Percentiles rank a stretch among this genome's conserved stretches.
phyloP scores from a whole-genome alignment of 2,113 vertebrate genomes.

The Otocyon megalotis region DNA sequence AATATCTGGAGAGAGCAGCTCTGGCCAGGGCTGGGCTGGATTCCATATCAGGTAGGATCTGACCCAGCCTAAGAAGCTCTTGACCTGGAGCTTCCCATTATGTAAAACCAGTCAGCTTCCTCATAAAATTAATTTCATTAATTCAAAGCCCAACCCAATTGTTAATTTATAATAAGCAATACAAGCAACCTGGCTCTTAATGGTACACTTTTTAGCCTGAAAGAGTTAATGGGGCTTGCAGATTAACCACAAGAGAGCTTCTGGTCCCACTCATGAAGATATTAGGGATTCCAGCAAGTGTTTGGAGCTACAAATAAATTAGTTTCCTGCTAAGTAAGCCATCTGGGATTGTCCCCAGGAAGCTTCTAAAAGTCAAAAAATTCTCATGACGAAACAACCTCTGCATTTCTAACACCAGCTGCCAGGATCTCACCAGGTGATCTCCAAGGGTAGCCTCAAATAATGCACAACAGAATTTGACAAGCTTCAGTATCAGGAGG shows the following conservation, averaged over 20 bases:
- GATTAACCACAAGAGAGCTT: slow-evolving; percentile 17
- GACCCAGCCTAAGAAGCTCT: background rate
- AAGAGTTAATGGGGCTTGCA: slow-evolving; percentile 39
- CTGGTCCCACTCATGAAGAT: background rate
- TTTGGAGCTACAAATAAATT: slow-evolving; percentile 56
- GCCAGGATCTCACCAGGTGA: background rate
- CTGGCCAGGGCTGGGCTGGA: background rate
- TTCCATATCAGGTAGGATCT: background rate
- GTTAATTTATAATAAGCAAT: slow-evolving; percentile 40
- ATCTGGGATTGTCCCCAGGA: slow-evolving; percentile 69
- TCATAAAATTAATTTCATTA: background rate
- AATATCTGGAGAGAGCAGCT: background rate
- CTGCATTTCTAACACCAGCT: slow-evolving; percentile 53
- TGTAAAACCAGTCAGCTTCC: background rate
- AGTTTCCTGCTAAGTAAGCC: slow-evolving; percentile 58
- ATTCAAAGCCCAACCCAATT: background rate
- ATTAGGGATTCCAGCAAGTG: slow-evolving; percentile 44
- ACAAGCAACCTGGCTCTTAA: background rate
- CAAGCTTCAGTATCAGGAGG: background rate
- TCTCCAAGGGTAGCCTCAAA: slow-evolving; percentile 17
- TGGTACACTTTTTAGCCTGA: background rate
- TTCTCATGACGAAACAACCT: slow-evolving; percentile 39
- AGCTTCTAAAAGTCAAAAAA: slow-evolving; percentile 54
- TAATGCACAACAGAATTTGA: background rate
- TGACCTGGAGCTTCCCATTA: background rate